phyloP scores from a whole-genome alignment of 2,888 invertebrate species.

The Drosophila kanekoi region DNA sequence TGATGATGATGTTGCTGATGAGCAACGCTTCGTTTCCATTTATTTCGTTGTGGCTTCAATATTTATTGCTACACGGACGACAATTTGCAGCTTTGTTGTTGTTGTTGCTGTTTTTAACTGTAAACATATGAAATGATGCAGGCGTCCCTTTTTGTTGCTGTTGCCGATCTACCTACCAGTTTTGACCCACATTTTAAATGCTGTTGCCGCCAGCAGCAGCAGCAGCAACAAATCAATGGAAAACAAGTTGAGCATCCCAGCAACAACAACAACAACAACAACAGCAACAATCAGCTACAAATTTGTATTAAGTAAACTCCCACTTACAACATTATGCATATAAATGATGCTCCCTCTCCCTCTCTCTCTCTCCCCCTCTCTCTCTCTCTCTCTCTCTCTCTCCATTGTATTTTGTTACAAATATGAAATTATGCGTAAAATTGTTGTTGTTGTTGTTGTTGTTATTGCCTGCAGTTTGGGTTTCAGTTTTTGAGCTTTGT shows the following conservation, averaged over 20 bases:
- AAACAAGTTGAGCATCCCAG: slow-evolving; percentile 62
- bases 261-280: slow-evolving; percentile 35
- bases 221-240: slow-evolving; percentile 46
- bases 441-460: slow-evolving; percentile 56
- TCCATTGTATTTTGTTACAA: slow-evolving; percentile 68
- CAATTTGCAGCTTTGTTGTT: slow-evolving; percentile 45
- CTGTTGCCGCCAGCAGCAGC: slow-evolving; percentile 27
- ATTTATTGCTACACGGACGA: slow-evolving; percentile 64
- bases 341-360: slow-evolving; percentile 38
- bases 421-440: slow-evolving; percentile 81
- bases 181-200: slow-evolving; percentile 73
- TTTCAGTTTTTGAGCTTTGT: slow-evolving; percentile 39
- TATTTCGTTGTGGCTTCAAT: slow-evolving; percentile 47
- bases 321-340: slow-evolving; percentile 72
- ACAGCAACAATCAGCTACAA: slow-evolving; percentile 12
- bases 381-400: slow-evolving; percentile 4
- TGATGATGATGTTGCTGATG: slow-evolving; percentile 24
- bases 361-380: not conserved
- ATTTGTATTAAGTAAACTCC: slow-evolving; percentile 60
- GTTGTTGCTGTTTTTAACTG: slow-evolving; percentile 61
- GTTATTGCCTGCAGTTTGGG: slow-evolving; percentile 52
- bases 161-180: slow-evolving; percentile 57
- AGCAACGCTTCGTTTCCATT: slow-evolving; percentile 60
- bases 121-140: slow-evolving; percentile 58
- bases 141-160: slow-evolving; percentile 48